Conservation (phyloP, 2,888 invertebrate genomes). For the Drosophila mettleri region DNA sequence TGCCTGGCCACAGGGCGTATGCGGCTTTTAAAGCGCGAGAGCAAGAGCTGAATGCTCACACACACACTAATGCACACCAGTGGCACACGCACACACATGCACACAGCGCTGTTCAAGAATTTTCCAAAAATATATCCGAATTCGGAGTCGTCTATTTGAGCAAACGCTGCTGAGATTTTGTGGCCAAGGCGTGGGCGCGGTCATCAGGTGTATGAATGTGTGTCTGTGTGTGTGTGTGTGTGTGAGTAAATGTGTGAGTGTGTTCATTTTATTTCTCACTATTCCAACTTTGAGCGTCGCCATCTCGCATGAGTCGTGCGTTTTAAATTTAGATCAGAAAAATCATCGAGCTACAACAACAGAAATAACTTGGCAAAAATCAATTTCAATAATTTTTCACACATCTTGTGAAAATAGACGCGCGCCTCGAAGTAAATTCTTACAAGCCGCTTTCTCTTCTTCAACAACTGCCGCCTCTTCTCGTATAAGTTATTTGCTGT, state of each 20-base stretch:
- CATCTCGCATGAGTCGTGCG: slow-evolving; percentile 67
- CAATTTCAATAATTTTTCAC: slow-evolving; percentile 67
- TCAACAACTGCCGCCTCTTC: neutral
- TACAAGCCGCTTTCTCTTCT: slow-evolving; percentile 10
- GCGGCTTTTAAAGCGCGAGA: slow-evolving; percentile 83
- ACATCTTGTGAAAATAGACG: slow-evolving; percentile 52
- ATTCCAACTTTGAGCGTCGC: slow-evolving; percentile 52
- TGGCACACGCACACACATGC: slow-evolving; percentile 11
- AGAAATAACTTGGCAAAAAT: slow-evolving; percentile 28
- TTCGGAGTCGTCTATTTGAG: slow-evolving; percentile 72
- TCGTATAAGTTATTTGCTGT: neutral
- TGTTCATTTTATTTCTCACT: slow-evolving; percentile 41
- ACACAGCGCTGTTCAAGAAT: slow-evolving; percentile 64
- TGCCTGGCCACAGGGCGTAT: slow-evolving; percentile 74
- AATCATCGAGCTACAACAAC: slow-evolving; percentile 45
- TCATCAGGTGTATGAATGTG: slow-evolving; percentile 25
- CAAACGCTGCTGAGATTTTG: slow-evolving; percentile 39
- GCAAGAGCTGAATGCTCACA: slow-evolving; percentile 32
- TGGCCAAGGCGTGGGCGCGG: slow-evolving; percentile 68
- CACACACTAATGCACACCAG: slow-evolving; percentile 4
- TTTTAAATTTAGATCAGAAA: slow-evolving; percentile 68
- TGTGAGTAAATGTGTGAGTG: slow-evolving; percentile 9
- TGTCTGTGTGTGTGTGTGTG: neutral
- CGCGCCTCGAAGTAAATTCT: slow-evolving; percentile 40
- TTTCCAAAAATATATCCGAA: slow-evolving; percentile 84